Evolutionary conservation across 1,140 invertebrate genomes (phyloP).

Genomic region (Drosophila malerkotliana): DNA sequence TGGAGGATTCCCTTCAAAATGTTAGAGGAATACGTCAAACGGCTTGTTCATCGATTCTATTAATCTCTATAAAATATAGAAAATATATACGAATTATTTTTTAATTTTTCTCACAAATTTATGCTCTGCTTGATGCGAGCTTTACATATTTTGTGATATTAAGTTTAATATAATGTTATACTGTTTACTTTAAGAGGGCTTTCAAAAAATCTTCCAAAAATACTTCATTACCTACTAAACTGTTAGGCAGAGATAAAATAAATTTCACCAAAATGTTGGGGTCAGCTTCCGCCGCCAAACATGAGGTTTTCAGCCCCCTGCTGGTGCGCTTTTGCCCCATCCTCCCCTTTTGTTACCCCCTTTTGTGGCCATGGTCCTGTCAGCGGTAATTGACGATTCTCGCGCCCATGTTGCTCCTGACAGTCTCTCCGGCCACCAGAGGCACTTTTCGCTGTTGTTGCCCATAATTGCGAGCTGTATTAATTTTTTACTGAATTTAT

Average conservation of each 20-base stretch:
- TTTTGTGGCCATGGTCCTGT: conserved; percentile 26
- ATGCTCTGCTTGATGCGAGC: no score
- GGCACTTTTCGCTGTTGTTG: conserved; percentile 35
- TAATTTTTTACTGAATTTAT: conserved; percentile 57
- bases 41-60: no score
- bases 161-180: no score
- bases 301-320: not conserved
- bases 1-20: no score
- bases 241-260: conserved; percentile 14
- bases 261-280: not conserved
- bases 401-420: conserved; percentile 46
- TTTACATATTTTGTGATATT: no score
- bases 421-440: conserved; percentile 33
- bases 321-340: not conserved
- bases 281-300: not conserved
- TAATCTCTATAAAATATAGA: no score
- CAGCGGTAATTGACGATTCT: conserved; percentile 49
- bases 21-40: no score
- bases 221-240: conserved; percentile 11
- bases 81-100: no score
- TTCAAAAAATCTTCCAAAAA: not conserved
- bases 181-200: not conserved
- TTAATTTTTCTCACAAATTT: no score
- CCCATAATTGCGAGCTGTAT: conserved; percentile 53
- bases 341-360: not conserved